Evolutionary conservation across 2,888 invertebrate genomes (phyloP), one percentile per base, ranked within the genome.

Genomic region (Teinopalpus imperialis): DNA sequence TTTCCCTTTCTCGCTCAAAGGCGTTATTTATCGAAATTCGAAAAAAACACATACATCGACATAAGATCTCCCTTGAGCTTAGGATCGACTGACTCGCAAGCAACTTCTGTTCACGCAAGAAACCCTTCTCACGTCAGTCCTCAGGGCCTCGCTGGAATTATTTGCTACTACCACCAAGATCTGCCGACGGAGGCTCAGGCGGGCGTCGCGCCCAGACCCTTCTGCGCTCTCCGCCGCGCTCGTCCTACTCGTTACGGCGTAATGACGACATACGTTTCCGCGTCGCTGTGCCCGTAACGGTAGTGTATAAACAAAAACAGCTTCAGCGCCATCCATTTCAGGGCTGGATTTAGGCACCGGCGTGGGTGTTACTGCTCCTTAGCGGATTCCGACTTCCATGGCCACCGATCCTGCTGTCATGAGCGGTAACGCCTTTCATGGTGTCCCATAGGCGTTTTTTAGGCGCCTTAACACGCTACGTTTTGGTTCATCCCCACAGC

Each of bases 401-500:
- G 92, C 87, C 90, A 90, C 91, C 92, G 90, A 93, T 91, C 92
- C 91, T 92, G 91, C 50, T 92, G 91, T 91, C 90, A 86, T 77
- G 73, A 91, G 87, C 89, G 82, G 91, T 91, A 82, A 69, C 91
- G 91, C 91, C n/a, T n/a, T n/a, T n/a, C n/a, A n/a, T n/a, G n/a
- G n/a, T n/a, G n/a, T n/a, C n/a, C n/a, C n/a, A n/a, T n/a, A n/a
- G n/a, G n/a, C n/a, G n/a, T n/a, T n/a, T n/a, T n/a, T n/a, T n/a
- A n/a, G n/a, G n/a, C n/a, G 88, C 92, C 90, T 91, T 92, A 92
- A 90, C 91, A 90, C n/a, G n/a, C 89, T 77, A 81, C 91, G 91
- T n/a, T 92, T 92, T 90, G 91, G 91, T 93, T 93, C 92, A 93
- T 92, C 92, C 92, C 92, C 90, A 92, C 93, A 90, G 92, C 91